Base-by-base conservation (phyloP, 1,140 invertebrate genomes). In the Cepaea nemoralis region DNA sequence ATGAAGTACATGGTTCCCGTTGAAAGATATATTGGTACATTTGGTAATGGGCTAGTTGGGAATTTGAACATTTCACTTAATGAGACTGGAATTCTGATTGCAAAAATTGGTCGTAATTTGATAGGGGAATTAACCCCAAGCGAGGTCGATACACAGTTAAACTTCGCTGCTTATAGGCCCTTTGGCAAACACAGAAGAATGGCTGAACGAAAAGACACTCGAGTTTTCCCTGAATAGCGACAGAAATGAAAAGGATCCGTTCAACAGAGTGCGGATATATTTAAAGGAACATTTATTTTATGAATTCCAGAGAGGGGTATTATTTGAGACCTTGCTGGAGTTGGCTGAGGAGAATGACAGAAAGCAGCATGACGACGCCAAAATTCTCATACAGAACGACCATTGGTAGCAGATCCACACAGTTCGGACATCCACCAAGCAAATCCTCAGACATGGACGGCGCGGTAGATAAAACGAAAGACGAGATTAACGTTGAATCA, bases 41-140 rank as follows among this genome's bases (percentile, higher is more conserved):
- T 40, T 50, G 76, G 76, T 6, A 37, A 78, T 78, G 63, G 63
- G 14, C 31, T 78, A 12, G 59, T 78, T 66, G 76, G 76, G 12
- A 45, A 78, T 67, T 3, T 67, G 0, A 45, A 22, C 31, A 55
- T 78, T 66, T 10, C 42, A 5, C n/a, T 3, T 40, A 67, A 66
- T 31, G 27, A 67, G 33, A 22, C 33, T 22, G 39, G 45, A 39
- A 40, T 67, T 19, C 19, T 78, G 22, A 67, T 24, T 12, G 1
- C 67, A 35, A 78, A 78, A 39, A 5, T 78, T 39, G 76, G 76
- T 27, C 3, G 59, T 27, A 66, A 78, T 42, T 24, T 78, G n/a
- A 37, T 48, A n/a, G 75, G 76, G 31, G 37, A 78, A 27, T 22
- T 67, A 3, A 66, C 31, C 5, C 76, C 76, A 66, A 39, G n/a